Percentiles rank a stretch among this genome's conserved stretches.
Evolutionary conservation across 2,797 vertebrate species (phyloP).

Genomic region (Taenioides sp.): DNA sequence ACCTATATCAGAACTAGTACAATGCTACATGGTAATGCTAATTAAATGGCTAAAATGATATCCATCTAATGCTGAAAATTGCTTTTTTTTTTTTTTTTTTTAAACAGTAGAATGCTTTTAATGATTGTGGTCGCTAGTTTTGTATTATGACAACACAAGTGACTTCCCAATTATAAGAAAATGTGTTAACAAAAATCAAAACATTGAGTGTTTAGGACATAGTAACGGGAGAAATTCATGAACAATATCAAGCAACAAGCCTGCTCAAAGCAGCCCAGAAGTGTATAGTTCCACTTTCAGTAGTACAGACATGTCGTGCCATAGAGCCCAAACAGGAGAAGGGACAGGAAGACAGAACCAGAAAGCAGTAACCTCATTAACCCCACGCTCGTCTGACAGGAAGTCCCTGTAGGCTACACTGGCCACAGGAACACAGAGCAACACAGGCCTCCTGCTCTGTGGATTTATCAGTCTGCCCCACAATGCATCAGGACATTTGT

Average conservation of each 20-base stretch:
- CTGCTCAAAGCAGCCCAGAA: not conserved
- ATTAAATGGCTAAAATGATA: no score
- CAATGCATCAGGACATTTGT: slow-evolving; percentile 41
- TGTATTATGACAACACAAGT: no score
- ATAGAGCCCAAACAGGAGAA: slow-evolving; percentile 31
- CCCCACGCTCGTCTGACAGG: slow-evolving; percentile 63
- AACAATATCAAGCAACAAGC: not conserved
- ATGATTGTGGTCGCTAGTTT: no score
- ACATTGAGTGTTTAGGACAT: no score
- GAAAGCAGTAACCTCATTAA: slow-evolving; percentile 73
- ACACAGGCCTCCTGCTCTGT: slow-evolving; percentile 50
- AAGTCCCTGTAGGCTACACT: slow-evolving; percentile 63
- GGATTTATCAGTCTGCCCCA: slow-evolving; percentile 41
- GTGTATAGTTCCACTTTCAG: slow-evolving; percentile 6
- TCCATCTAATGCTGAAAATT: no score
- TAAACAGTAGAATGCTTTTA: no score
- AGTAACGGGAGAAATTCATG: not conserved
- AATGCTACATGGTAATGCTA: no score
- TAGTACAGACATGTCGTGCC: slow-evolving; percentile 24
- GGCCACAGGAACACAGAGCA: slow-evolving; percentile 28
- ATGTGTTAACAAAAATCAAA: no score
- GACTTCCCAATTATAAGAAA: no score
- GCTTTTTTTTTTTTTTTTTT: no score
- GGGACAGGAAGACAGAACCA: slow-evolving; percentile 64
- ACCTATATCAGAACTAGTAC: no score